Percentiles rank a stretch among this genome's conserved stretches.
phyloP scores from a whole-genome alignment of 1,140 invertebrate genomes.

The Conus ventricosus region DNA sequence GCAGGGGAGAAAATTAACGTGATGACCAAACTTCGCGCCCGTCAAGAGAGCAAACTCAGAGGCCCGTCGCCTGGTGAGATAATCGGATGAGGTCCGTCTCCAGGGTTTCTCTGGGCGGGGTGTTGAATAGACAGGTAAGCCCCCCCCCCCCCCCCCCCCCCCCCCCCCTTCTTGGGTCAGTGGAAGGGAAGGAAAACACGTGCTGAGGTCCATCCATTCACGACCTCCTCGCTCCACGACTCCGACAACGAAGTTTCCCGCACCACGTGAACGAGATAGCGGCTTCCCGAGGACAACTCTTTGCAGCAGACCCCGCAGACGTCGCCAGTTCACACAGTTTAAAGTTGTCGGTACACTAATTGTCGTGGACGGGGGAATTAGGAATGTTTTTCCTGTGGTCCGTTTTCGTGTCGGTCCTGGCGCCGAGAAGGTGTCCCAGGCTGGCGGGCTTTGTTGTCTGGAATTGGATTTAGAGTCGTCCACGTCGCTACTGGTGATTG shows the following conservation, averaged over 20 bases:
- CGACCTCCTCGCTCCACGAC: not conserved
- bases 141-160: not conserved
- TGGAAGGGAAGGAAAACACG: not conserved
- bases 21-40: not conserved
- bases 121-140: not conserved
- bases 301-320: not conserved
- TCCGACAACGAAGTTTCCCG: not conserved
- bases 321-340: not conserved
- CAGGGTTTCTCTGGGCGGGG: not conserved
- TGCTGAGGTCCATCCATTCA: not conserved
- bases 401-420: not conserved
- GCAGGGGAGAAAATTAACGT: slow-evolving; percentile 8
- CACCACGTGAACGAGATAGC: not conserved
- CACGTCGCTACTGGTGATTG: not conserved
- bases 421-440: not conserved
- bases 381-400: not conserved
- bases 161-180: not conserved
- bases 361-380: not conserved
- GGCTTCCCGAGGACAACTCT: not conserved
- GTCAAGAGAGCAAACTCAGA: not conserved
- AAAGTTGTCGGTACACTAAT: not conserved
- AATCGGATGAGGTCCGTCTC: not conserved
- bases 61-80: not conserved
- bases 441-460: not conserved
- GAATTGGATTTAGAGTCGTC: not conserved